Base-by-base conservation (phyloP, 2,888 invertebrate genomes). In the Gastrophysa polygoni region DNA sequence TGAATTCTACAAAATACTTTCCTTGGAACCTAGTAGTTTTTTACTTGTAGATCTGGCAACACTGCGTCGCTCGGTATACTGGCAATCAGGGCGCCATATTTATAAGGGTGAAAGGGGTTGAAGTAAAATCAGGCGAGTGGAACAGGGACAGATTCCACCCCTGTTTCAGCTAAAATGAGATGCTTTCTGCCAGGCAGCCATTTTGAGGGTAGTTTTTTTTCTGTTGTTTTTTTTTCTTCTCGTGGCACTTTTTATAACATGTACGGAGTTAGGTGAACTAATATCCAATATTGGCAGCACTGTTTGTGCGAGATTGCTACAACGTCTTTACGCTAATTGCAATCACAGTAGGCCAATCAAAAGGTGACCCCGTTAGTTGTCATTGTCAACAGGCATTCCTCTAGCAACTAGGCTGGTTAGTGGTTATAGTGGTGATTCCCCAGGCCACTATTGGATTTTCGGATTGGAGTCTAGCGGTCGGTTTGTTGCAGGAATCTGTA, bases 191-290 rank as follows among this genome's bases (percentile, higher is more conserved):
- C 78, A 85, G 87, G 87, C 87, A 87, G 88, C 88, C 88, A 87
- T 87, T 88, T 88, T 87, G 87, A 87, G 87, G 87, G 87, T 86
- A 86, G 87, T 86, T 87, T 87, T 80, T 87, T 80, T 78, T 74
- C 78, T 78, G n/a, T n/a, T 80, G 78, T 79, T 78, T 68, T 77
- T 77, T 79, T 86, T 77, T 74, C 61, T 65, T 57, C 49, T 85
- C 62, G 14, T 14, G 14, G n/a, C 71, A 68, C 72, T 70, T 80
- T 77, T 78, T 77, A 77, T 76, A 78, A 78, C 80, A 80, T 81
- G 81, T 78, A 78, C 77, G 80, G 78, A 81, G 70, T 66, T 68
- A 65, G 64, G 66, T 61, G 67, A 63, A 57, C 43, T 59, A 49
- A 47, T 38, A 17, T 17, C 49, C 57, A 34, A 52, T 7, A 7